Evolutionary conservation across 2,888 invertebrate species (phyloP), one percentile per base, ranked within the genome.

Genomic region (Psylliodes chrysocephalus): DNA sequence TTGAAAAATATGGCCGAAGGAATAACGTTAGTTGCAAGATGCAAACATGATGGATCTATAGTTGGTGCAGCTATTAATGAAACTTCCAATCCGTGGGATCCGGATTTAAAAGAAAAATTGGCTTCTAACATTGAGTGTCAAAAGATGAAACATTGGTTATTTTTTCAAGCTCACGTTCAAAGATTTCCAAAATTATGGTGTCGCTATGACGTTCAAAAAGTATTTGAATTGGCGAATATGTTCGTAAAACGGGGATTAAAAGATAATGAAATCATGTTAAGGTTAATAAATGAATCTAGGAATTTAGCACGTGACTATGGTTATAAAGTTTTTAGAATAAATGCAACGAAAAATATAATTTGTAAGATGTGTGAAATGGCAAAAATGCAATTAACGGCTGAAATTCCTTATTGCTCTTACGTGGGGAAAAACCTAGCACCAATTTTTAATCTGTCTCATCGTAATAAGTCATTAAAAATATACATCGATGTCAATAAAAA

Each of bases 171-270:
- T 0, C 85, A 87, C 67, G 79, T 86, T 56, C 78, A 84, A 62
- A 79, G 82, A 67, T 80, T 78, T 1, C 84, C 87, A 0, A 78
- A 85, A 49, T 67, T 87, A 1, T 86, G 84, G 75, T 71, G 80
- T 17, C 84, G 83, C 66, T 85, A 77, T 53, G 69, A 73, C 5
- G 81, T 82, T 0, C 76, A 81, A 6, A 85, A 82, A 71, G 80
- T 87, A 54, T 87, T 86, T 75, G 85, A 86, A 70, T 79, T 87
- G 42, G 81, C 84, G 64, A 79, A 85, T 14, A 60, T 87, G n/a
- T 83, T 84, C 12, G 85, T 86, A 0, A 78, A 83, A 3, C 72
- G 79, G 0, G 82, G 84, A n/a, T 84, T 84, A 51, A 77, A 84
- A 0, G 83, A 82, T 0, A 84, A 83, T 52, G 86, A 87, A 1